Conservation (phyloP, 2,888 invertebrate genomes). For the Diarsia mendica region DNA sequence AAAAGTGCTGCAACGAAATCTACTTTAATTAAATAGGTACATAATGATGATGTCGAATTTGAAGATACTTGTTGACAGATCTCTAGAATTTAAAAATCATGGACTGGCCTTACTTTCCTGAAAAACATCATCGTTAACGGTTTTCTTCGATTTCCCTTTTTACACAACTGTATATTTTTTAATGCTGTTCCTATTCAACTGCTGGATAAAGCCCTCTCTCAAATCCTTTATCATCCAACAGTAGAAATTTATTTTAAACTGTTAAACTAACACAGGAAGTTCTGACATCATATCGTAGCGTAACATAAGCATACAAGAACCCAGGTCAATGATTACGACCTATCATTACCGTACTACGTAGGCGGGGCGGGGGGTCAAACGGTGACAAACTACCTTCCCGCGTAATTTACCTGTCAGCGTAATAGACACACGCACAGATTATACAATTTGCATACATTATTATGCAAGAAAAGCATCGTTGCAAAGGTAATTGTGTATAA, state of each 20-base stretch:
- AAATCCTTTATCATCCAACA: not conserved
- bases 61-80: too few species aligned
- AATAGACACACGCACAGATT: slow-evolving; percentile 58
- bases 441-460: slow-evolving; percentile 66
- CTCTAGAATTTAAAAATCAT: not conserved
- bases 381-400: slow-evolving; percentile 62
- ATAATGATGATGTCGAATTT: not conserved
- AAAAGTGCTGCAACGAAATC: not conserved
- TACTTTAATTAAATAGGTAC: not conserved
- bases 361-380: slow-evolving; percentile 58
- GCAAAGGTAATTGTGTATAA: slow-evolving; percentile 16
- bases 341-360: slow-evolving; percentile 49
- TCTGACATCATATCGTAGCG: slow-evolving; percentile 34
- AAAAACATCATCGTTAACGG: not conserved
- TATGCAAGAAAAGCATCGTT: slow-evolving; percentile 37
- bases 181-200: not conserved
- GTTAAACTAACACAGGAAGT: not conserved
- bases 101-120: not conserved
- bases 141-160: not conserved
- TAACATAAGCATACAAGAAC: slow-evolving; percentile 34
- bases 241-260: not conserved
- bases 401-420: slow-evolving; percentile 62
- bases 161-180: not conserved
- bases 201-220: not conserved
- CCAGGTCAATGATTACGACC: slow-evolving; percentile 51